Conservation (phyloP, 2,797 vertebrate genomes). For the Lagocephalus sceleratus region DNA sequence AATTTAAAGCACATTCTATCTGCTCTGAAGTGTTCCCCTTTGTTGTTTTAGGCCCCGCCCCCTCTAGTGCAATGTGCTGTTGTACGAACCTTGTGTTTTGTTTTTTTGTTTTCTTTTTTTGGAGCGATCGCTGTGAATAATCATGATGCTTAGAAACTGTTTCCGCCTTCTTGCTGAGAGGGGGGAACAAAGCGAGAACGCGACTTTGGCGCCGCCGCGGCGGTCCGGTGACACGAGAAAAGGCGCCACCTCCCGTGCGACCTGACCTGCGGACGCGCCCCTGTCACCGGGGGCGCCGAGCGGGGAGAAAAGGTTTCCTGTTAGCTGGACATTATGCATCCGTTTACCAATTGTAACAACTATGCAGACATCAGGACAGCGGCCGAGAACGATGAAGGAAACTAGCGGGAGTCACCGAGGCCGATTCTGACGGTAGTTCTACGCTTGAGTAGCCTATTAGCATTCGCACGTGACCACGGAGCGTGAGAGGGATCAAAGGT, state of each 20-base stretch:
- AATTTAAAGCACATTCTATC: slow-evolving; percentile 63
- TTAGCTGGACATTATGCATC: neutral
- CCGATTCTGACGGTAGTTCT: neutral
- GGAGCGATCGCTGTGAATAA: slow-evolving; percentile 35
- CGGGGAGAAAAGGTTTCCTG: neutral
- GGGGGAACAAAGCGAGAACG: neutral
- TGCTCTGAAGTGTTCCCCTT: slow-evolving; percentile 31
- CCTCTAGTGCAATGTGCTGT: slow-evolving; percentile 63
- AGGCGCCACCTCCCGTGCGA: too few species aligned
- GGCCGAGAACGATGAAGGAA: neutral
- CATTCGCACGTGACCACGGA: neutral
- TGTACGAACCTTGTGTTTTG: slow-evolving; percentile 49
- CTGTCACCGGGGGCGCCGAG: neutral
- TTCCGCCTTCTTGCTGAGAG: neutral
- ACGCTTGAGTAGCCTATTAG: neutral
- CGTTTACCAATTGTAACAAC: neutral
- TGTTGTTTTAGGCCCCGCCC: slow-evolving; percentile 21
- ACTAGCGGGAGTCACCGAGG: neutral
- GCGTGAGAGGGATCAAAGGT: neutral
- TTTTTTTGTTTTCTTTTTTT: too few species aligned
- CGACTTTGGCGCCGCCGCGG: neutral
- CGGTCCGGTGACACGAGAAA: neutral
- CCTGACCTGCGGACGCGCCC: neutral
- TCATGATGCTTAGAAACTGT: slow-evolving; percentile 30
- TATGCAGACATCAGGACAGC: slow-evolving; percentile 59